A percentile compares a stretch with the other conserved stretches of the same genome.
These are phyloP conservation scores for Emys orbicularis DNA, from an alignment of 2,797 vertebrate species.

Conservation along the genomic window DNA sequence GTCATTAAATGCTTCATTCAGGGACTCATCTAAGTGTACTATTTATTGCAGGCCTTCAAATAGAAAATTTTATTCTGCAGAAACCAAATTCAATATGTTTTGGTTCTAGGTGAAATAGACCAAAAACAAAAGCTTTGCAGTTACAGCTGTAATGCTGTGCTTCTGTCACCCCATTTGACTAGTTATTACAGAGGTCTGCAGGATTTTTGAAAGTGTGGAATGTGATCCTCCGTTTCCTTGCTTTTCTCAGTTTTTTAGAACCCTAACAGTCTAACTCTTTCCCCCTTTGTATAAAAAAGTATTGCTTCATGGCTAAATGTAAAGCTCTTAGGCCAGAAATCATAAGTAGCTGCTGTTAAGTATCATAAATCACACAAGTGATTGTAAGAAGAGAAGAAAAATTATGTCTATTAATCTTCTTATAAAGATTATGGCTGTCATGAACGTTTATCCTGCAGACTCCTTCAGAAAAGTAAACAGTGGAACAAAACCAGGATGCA, in stretches of 20 bases:
- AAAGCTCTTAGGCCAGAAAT: neutral
- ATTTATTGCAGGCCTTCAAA: neutral
- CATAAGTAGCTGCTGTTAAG: neutral
- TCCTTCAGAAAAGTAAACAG: neutral
- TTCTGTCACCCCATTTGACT: neutral
- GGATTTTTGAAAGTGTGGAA: neutral
- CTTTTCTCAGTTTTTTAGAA: neutral
- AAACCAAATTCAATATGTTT: neutral
- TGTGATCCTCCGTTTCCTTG: neutral
- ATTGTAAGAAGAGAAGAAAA: conserved; percentile 5
- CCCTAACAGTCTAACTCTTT: neutral
- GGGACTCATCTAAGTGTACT: neutral
- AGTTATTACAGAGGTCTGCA: neutral
- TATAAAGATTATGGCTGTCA: neutral
- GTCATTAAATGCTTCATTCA: neutral
- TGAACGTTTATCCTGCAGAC: neutral
- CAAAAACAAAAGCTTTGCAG: neutral
- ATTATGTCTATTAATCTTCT: neutral
- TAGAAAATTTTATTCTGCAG: neutral
- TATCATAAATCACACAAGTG: neutral
- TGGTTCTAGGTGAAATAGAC: neutral
- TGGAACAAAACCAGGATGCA: neutral
- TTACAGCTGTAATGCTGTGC: neutral
- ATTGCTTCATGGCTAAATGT: neutral
- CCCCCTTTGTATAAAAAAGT: neutral